Evolutionary conservation across 2,113 vertebrate species (phyloP).

Genomic region (Argyrosomus japonicus): DNA sequence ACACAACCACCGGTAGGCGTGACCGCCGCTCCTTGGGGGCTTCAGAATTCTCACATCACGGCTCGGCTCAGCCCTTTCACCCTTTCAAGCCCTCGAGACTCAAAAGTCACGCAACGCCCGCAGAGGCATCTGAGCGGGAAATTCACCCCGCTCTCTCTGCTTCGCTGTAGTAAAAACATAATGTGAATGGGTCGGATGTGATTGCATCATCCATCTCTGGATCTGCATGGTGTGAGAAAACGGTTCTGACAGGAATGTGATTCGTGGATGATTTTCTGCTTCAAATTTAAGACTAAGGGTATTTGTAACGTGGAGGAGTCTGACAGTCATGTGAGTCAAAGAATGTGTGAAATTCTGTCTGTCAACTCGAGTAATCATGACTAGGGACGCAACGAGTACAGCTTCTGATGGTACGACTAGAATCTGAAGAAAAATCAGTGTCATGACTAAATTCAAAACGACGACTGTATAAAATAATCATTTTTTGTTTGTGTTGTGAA

Average conservation of each 20-base stretch:
- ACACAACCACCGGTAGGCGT: conserved; percentile 29
- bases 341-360: background rate
- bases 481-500: too few relatives aligned
- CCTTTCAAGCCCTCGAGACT: background rate
- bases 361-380: too few relatives aligned
- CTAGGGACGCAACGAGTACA: too few relatives aligned
- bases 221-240: background rate
- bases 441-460: too few relatives aligned
- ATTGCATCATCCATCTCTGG: conserved; percentile 1
- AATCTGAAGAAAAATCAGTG: too few relatives aligned
- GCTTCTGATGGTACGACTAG: too few relatives aligned
- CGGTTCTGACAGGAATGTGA: background rate
- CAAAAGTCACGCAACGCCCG: conserved; percentile 5
- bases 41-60: conserved; percentile 22
- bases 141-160: conserved; percentile 13
- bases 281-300: background rate
- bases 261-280: background rate
- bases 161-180: background rate
- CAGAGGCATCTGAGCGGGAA: conserved; percentile 28
- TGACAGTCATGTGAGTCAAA: background rate
- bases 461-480: too few relatives aligned
- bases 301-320: background rate
- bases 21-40: background rate
- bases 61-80: conserved; percentile 26
- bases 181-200: background rate